phyloP scores from a whole-genome alignment of 2,797 vertebrate species.

The Leptatherina wallacei region DNA sequence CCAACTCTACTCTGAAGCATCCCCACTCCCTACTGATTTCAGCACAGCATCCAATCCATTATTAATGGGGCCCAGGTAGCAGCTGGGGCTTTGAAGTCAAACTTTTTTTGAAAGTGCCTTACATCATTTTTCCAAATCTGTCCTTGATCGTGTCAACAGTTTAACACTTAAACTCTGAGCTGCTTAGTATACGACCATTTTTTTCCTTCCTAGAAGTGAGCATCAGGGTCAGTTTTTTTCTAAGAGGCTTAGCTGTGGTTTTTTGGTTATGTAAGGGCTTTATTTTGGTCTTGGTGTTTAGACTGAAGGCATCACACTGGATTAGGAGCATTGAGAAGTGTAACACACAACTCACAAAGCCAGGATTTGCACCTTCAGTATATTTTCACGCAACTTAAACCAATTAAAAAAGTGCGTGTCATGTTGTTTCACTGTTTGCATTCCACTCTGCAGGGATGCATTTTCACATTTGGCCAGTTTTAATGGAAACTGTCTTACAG shows the following conservation, averaged over 20 bases:
- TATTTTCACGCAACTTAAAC: neutral
- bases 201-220: slow-evolving; percentile 35
- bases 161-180: neutral
- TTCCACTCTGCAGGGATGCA: neutral
- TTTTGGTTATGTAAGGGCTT: slow-evolving; percentile 64
- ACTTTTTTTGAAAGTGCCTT: neutral
- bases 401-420: neutral
- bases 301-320: slow-evolving; percentile 28
- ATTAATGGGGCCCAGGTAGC: neutral
- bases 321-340: slow-evolving; percentile 27
- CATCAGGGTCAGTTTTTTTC: slow-evolving; percentile 17
- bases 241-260: slow-evolving; percentile 50
- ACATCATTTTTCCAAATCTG: neutral
- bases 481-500: neutral
- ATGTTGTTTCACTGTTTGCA: neutral
- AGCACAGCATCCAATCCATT: neutral
- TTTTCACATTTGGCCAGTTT: slow-evolving; percentile 1
- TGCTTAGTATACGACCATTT: neutral
- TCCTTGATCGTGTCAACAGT: neutral
- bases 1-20: no score
- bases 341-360: neutral
- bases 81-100: neutral
- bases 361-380: neutral
- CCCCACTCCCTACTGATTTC: no score
- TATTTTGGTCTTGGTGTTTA: slow-evolving; percentile 34